Percentiles rank a stretch among this genome's conserved stretches.
Evolutionary conservation across 2,797 vertebrate species (phyloP).

Genomic region (Crax fasciolata): DNA sequence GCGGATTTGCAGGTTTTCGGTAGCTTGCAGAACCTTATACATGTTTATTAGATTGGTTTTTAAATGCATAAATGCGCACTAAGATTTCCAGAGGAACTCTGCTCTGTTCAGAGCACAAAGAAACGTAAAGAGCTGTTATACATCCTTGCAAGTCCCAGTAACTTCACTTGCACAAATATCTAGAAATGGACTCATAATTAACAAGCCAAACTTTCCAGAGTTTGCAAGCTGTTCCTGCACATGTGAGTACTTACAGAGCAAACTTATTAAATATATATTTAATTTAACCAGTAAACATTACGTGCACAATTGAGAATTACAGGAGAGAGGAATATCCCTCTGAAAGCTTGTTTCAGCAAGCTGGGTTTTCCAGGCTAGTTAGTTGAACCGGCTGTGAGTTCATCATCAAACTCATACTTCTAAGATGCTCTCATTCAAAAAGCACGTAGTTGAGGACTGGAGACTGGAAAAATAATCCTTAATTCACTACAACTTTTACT

Average conservation of each 20-base stretch:
- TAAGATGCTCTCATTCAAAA: not conserved
- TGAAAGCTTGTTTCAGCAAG: constrained; percentile 3
- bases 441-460: not conserved
- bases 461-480: not conserved
- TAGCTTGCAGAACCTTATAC: not conserved
- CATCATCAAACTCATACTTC: not conserved
- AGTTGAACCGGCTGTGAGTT: not conserved
- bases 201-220: not conserved
- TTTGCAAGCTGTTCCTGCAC: not conserved
- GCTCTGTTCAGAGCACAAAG: not conserved
- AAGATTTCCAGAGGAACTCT: constrained; percentile 1
- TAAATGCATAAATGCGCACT: not conserved
- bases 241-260: constrained; percentile 4
- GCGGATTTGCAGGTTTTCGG: constrained; percentile 12
- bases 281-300: not conserved
- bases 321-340: not conserved
- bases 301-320: not conserved
- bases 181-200: not conserved
- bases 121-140: not conserved
- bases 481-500: not conserved
- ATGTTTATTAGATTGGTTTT: constrained; percentile 25
- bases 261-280: constrained; percentile 16
- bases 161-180: constrained; percentile 14
- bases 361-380: not conserved
- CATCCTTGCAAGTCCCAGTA: not conserved